Base-by-base conservation (phyloP, 2,888 invertebrate genomes). In the Habroteleia sp. region DNA sequence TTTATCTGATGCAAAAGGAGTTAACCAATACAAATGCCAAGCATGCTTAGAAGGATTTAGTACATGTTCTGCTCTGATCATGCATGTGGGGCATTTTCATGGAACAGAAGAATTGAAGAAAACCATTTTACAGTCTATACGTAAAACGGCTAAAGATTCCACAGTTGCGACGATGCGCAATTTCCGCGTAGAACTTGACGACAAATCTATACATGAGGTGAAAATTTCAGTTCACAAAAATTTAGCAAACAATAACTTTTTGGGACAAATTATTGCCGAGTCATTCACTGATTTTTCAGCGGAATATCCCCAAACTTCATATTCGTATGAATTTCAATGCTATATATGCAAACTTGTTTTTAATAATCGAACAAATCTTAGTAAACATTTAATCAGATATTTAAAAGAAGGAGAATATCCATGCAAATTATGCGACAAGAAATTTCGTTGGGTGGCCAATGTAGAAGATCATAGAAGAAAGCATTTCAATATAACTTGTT, bases 31-130 rank as follows among this genome's bases (percentile, higher is more conserved):
- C 8, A 73, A 48, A 25, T 76, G 76, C 27, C 17, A 35, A 1
- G 6, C 29, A 0, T 76, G 76, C n/a, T 2, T 2, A 1, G 76
- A 76, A 10, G 69, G 69, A 0, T 76, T 69, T 29, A 33, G 1
- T 0, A 23, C 5, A 0, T 42, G 10, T 8, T 54, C 73, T 0
- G 10, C 25, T 0, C 10, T 73, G 4, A 17, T 69, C 6, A 73
- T 76, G 73, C 76, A 76, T 27, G 35, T 65, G 0, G 69, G 65
- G 2, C 76, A 76, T 27, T 11, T 76, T 5, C 76, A 76, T 44
- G 73, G 65, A 13, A 8, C 4, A 0, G 65, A 37, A 0, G 52
- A 44, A 3, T 10, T 73, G 29, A 72, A 41, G 11, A 66, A 71
- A 10, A 31, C 41, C 4, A 20, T 62, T 10, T 1, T 17, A 1